Evolutionary conservation across 2,797 vertebrate genomes (phyloP), one percentile per base, ranked within the genome.

Genomic region (Sebastes minor): DNA sequence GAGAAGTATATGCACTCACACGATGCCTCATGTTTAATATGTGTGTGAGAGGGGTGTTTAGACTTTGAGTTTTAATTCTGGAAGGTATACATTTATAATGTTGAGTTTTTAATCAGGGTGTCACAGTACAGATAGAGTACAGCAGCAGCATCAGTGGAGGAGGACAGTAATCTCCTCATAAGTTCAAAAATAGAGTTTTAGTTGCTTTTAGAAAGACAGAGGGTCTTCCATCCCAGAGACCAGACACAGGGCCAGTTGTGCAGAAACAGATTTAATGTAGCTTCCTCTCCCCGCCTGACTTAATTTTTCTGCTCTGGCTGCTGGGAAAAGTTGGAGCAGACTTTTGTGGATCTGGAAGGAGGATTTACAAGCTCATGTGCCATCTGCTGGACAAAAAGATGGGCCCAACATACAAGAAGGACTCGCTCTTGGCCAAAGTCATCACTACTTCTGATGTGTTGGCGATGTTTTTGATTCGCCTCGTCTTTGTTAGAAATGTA

Each of bases 241-340:
- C 91, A 95, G 91, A 95, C 95, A 96, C 93, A 95, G 93, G 94
- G 91, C 95, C 94, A 95, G 95, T 95, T 96, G 95, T 96, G 95
- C 96, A 96, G 95, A 96, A 96, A 95, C 95, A 95, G 95, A 96
- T 96, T 96, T 96, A 95, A 96, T 95, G 93, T 95, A 92, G 94
- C 95, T 96, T 95, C 95, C 95, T 96, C 94, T 95, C 94, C 95
- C 95, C 95, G 94, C 95, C 95, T 95, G 95, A 94, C 95, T 96
- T 94, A 91, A 94, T 96, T 95, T 95, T 95, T 95, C 91, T 93
- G 92, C 87, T 92, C 64, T 9, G 91, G 94, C 76, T 79, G 75
- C 5, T 20, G 20, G 23, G 28, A 96, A 96, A 88, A 92, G 61
- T 11, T 20, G 95, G 85, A 85, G 72, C 91, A 86, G 94, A 95